Percentiles rank a stretch among this genome's conserved stretches.
Evolutionary conservation across 2,888 invertebrate species (phyloP).

Genomic region (Spodoptera littoralis): DNA sequence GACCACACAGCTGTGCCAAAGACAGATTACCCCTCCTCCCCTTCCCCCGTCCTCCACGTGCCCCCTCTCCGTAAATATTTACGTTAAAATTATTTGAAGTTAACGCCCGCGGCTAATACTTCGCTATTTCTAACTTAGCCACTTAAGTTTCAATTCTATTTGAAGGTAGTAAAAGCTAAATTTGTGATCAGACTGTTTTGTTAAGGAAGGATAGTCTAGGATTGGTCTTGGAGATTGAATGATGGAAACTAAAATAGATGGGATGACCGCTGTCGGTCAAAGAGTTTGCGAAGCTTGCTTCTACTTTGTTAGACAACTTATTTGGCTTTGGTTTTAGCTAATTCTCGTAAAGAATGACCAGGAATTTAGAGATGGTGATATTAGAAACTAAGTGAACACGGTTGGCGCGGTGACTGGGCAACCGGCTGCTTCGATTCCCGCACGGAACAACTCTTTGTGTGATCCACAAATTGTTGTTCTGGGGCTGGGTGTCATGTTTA

Average conservation of each 20-base stretch:
- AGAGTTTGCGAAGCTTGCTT: constrained; percentile 2
- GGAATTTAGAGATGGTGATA: too few relatives aligned
- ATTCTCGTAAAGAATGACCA: too few relatives aligned
- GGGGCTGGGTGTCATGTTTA: too few relatives aligned
- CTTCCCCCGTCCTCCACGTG: background rate
- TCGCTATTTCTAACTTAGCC: constrained; percentile 4
- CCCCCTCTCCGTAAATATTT: constrained; percentile 65
- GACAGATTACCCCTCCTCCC: constrained; percentile 17
- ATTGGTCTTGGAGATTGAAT: constrained; percentile 27
- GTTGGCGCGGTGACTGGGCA: too few relatives aligned
- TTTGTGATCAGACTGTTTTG: constrained; percentile 3
- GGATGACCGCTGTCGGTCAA: constrained; percentile 7
- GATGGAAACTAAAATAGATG: constrained; percentile 45
- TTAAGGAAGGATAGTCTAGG: constrained; percentile 19
- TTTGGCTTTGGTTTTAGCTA: too few relatives aligned
- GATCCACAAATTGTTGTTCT: too few relatives aligned
- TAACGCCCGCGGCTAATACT: constrained; percentile 45
- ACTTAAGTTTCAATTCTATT: constrained; percentile 19
- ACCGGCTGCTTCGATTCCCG: too few relatives aligned
- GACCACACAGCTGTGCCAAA: constrained; percentile 57
- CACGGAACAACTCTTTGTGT: too few relatives aligned
- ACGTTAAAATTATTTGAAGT: constrained; percentile 63
- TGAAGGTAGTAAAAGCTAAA: constrained; percentile 7
- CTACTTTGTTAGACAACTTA: background rate
- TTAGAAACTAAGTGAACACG: too few relatives aligned